Evolutionary conservation across 2,797 vertebrate genomes (phyloP).

Genomic region (Gambelia wislizenii): DNA sequence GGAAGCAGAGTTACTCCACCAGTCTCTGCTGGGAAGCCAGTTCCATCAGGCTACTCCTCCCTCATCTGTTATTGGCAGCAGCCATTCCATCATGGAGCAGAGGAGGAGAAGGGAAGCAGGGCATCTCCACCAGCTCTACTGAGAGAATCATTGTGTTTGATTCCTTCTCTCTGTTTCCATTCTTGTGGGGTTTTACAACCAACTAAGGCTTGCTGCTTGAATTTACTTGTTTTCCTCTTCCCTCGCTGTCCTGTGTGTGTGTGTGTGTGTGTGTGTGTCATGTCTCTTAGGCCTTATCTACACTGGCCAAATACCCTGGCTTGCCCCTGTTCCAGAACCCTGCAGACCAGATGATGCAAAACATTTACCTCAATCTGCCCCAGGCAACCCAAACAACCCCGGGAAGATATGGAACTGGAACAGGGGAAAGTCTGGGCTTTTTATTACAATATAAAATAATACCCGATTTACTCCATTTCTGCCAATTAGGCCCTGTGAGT

Average conservation of each 20-base stretch:
- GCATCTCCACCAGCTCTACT: background rate
- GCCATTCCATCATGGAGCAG: background rate
- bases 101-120: background rate
- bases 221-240: background rate
- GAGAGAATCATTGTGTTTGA: background rate
- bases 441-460: too few relatives aligned
- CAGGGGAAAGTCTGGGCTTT: too few relatives aligned
- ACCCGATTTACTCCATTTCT: too few relatives aligned
- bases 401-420: too few relatives aligned
- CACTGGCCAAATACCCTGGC: too few relatives aligned
- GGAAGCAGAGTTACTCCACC: background rate
- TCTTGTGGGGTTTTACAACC: background rate
- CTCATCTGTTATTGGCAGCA: background rate
- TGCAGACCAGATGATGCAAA: too few relatives aligned
- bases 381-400: too few relatives aligned
- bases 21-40: background rate
- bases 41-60: background rate
- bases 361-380: too few relatives aligned
- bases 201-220: background rate
- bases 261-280: background rate
- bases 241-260: too few relatives aligned
- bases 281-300: background rate
- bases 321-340: too few relatives aligned
- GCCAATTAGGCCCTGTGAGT: too few relatives aligned
- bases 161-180: background rate